These are phyloP conservation scores for Atethmia centrago DNA, from an alignment of 2,888 invertebrate genomes.

Conservation along the genomic window DNA sequence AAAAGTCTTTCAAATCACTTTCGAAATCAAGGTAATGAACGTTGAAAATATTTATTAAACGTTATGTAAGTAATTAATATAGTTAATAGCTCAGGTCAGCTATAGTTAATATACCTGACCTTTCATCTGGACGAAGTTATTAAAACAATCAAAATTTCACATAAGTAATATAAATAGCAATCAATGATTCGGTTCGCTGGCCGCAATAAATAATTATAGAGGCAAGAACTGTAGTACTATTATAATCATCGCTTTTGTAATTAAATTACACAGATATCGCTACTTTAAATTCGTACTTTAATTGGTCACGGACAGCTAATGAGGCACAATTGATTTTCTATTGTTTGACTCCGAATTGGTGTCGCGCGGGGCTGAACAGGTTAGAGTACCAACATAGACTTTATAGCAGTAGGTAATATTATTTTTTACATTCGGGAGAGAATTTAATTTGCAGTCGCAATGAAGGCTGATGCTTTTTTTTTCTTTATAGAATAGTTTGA, in stretches of 20 bases:
- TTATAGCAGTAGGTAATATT: too few relatives aligned
- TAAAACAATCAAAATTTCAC: not conserved
- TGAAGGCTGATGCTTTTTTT: too few relatives aligned
- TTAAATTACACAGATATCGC: conserved; percentile 22
- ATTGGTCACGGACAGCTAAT: too few relatives aligned
- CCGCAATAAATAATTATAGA: conserved; percentile 20
- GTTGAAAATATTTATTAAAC: not conserved
- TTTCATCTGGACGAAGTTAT: not conserved
- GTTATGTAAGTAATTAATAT: too few relatives aligned
- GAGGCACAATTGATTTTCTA: too few relatives aligned
- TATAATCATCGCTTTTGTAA: conserved; percentile 10
- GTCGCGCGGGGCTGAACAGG: too few relatives aligned
- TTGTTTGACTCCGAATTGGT: too few relatives aligned
- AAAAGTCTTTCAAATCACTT: conserved; percentile 20
- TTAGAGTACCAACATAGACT: too few relatives aligned
- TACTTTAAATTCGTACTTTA: conserved; percentile 20
- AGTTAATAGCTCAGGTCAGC: too few relatives aligned
- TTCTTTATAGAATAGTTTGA: not conserved
- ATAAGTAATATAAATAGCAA: conserved; percentile 1
- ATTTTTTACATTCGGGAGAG: too few relatives aligned
- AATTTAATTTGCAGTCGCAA: too few relatives aligned
- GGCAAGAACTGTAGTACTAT: conserved; percentile 17
- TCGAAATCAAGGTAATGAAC: not conserved
- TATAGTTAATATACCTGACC: too few relatives aligned
- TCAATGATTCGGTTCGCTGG: conserved; percentile 7